A percentile compares a stretch with the other conserved stretches of the same genome.
Conservation (phyloP, 2,888 invertebrate species). For the Neoitamus cyanurus region DNA sequence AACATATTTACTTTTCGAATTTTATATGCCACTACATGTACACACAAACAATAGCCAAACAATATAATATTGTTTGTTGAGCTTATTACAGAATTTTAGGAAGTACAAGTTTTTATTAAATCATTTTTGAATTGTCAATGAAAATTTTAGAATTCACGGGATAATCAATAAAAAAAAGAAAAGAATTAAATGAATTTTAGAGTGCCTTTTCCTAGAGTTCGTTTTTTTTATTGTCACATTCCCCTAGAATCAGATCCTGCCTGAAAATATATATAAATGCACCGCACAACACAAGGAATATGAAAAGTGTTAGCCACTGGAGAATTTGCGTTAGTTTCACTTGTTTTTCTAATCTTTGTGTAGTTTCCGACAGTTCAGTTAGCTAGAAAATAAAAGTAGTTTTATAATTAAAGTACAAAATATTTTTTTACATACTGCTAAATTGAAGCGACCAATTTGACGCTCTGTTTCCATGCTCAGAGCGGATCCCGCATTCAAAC, state of each 20-base stretch:
- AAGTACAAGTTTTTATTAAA: not conserved
- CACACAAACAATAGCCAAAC: not conserved
- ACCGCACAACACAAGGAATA: slow-evolving; percentile 66
- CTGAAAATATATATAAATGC: slow-evolving; percentile 66
- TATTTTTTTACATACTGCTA: not conserved
- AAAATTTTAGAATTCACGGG: not conserved
- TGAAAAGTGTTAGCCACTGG: slow-evolving; percentile 68
- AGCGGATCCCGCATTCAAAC: not conserved
- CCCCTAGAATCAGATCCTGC: slow-evolving; percentile 57
- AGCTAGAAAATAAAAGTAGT: slow-evolving; percentile 54
- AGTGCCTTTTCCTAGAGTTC: not conserved
- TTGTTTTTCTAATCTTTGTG: slow-evolving; percentile 67
- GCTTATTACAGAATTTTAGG: not conserved
- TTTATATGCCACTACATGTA: too few relatives aligned
- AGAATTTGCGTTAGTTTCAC: slow-evolving; percentile 68
- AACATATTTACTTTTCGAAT: too few relatives aligned
- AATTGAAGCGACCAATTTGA: slow-evolving; percentile 34
- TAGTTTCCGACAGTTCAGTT: slow-evolving; percentile 63
- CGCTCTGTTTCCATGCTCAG: slow-evolving; percentile 44
- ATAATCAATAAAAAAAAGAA: not conserved
- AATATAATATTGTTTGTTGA: not conserved
- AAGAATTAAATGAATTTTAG: not conserved
- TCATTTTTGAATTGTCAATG: not conserved
- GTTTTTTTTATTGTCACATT: not conserved
- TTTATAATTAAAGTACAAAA: not conserved